phyloP scores from a whole-genome alignment of 1,140 invertebrate species.

The Diorhabda elongata region DNA sequence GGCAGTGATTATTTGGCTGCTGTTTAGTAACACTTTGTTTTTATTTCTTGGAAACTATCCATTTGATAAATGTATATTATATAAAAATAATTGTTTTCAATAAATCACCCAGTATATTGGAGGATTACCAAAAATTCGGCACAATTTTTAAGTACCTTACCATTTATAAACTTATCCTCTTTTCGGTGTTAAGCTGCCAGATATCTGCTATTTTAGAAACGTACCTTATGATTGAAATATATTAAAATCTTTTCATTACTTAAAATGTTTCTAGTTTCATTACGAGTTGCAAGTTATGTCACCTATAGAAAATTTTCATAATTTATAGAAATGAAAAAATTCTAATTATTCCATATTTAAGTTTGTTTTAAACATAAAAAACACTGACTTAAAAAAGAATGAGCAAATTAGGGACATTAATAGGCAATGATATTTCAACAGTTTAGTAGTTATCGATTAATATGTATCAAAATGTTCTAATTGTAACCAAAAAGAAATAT shows the following conservation, averaged over 20 bases:
- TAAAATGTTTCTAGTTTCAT: background rate
- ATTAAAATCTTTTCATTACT: background rate
- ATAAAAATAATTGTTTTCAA: too few relatives aligned
- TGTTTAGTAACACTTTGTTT: too few relatives aligned
- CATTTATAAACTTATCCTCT: background rate
- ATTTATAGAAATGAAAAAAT: background rate
- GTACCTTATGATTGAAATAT: background rate
- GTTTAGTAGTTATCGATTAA: too few relatives aligned
- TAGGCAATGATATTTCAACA: background rate
- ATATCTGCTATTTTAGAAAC: background rate
- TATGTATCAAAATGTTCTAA: too few relatives aligned
- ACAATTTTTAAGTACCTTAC: background rate
- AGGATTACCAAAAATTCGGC: background rate
- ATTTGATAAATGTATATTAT: too few relatives aligned
- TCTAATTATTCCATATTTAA: background rate
- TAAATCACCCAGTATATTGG: too few relatives aligned
- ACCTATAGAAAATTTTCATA: background rate
- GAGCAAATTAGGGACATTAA: background rate
- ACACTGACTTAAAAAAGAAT: background rate
- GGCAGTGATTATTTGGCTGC: too few relatives aligned
- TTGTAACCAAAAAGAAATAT: too few relatives aligned
- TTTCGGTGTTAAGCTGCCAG: background rate
- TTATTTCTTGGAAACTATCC: too few relatives aligned
- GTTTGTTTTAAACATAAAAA: background rate
- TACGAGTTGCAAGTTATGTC: background rate